Conservation (phyloP, 2,797 vertebrate species). For the Vireo griseus region DNA sequence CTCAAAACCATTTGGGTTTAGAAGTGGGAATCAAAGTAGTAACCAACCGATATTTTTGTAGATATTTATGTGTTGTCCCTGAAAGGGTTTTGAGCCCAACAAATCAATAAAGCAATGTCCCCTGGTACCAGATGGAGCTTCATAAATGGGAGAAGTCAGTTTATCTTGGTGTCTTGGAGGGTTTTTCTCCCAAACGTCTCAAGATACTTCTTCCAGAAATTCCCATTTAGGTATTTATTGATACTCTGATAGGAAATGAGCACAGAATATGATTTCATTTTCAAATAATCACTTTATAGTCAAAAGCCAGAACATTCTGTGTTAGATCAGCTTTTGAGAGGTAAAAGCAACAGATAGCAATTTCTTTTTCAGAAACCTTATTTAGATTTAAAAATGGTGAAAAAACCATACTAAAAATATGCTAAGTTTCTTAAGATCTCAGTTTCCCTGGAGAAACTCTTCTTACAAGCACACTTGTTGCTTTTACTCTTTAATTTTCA, state of each 20-base stretch:
- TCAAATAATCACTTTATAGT: not conserved
- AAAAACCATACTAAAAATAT: not conserved
- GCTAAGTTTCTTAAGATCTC: not conserved
- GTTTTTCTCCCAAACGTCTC: not conserved
- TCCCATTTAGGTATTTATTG: not conserved
- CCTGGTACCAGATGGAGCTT: not conserved
- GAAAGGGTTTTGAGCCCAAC: not conserved
- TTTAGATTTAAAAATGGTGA: not conserved
- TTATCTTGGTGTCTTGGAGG: not conserved
- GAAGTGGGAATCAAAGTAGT: not conserved
- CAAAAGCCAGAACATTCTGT: not conserved
- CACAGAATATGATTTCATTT: not conserved
- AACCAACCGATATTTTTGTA: not conserved
- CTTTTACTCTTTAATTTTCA: not conserved
- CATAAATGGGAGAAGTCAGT: not conserved
- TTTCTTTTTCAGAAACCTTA: not conserved
- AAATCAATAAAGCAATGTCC: not conserved
- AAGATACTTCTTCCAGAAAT: not conserved
- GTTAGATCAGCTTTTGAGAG: not conserved
- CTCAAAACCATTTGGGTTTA: not conserved
- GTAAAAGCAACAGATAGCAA: not conserved
- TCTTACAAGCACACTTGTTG: not conserved
- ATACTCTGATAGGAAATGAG: not conserved
- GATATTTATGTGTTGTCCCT: not conserved
- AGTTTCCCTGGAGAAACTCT: not conserved